phyloP scores from a whole-genome alignment of 2,797 vertebrate species.

The Gephyroberyx darwinii region DNA sequence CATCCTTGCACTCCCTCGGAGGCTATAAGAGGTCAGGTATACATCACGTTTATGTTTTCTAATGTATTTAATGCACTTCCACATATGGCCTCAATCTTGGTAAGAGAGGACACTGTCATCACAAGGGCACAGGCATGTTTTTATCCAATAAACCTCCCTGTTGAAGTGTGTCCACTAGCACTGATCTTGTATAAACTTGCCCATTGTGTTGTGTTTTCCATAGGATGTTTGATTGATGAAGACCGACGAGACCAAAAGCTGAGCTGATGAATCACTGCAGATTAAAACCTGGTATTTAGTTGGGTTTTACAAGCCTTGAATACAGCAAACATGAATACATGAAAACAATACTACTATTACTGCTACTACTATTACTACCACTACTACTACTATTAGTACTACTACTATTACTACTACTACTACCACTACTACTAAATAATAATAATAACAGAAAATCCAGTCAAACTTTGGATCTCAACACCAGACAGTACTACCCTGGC shows the following conservation, averaged over 20 bases:
- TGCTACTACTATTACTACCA: no score
- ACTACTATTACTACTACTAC: no score
- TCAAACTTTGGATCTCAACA: no score
- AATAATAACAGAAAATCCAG: no score
- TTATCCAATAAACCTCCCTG: no score
- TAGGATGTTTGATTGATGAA: not conserved
- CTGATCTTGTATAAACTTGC: not conserved
- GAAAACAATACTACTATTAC: no score
- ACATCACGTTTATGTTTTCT: slow-evolving; percentile 14
- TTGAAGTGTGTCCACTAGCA: no score
- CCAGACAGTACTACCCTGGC: no score
- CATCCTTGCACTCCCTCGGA: not conserved
- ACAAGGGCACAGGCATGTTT: not conserved
- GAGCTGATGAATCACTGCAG: not conserved
- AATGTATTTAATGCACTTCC: slow-evolving; percentile 20
- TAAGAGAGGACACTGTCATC: not conserved
- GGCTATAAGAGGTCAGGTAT: not conserved
- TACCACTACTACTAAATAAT: no score
- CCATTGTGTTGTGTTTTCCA: not conserved
- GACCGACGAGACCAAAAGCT: not conserved
- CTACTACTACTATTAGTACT: no score
- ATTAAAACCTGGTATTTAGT: not conserved
- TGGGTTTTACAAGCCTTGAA: no score
- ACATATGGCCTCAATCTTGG: not conserved
- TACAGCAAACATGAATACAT: no score